Base-by-base conservation (phyloP, 2,113 vertebrate genomes). In the Oryzias melastigma region DNA sequence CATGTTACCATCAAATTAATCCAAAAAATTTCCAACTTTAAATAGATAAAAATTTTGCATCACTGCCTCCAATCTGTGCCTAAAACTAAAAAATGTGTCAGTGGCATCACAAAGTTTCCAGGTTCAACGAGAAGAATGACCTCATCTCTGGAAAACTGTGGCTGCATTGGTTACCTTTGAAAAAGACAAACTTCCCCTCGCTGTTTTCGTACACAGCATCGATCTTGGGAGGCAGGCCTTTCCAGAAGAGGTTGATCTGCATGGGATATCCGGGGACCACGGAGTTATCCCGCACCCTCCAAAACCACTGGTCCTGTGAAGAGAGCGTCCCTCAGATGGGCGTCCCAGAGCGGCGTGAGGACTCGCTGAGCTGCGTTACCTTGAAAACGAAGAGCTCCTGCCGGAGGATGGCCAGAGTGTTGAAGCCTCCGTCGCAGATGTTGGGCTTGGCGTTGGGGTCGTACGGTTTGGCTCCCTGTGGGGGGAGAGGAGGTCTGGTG, bases 301-400 rank as follows among this genome's bases (percentile, higher is more conserved):
- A 99, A 85, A 99, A 99, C 97, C 97, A 99, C 71, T 98, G 97
- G 86, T 98, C 97, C 97, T 99, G 1, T 40, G 54, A 14, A 64
- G 44, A 51, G n/a, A 2, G 27, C 15, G 18, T 44, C 18, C 50
- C 51, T 49, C 20, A n/a, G 7, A 16, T 17, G 27, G 18, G 25
- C 22, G 41, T 53, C 17, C 1, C 25, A 22, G 14, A 41, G 14
- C 17, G 41, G 42, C 46, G 24, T 35, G 14, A 16, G 29, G 22
- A 3, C 22, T 22, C 24, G 22, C 43, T 83, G 12, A 17, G 17
- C 16, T 5, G 7, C 17, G 60, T 78, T 93, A 98, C 97, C 96
- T 99, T 99, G 81, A 99, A 99, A 73, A 99, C 96, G 86, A 99
- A 99, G 81, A 99, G 95, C 89, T 99, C 97, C 56, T 96, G 90